Evolutionary conservation across 2,113 vertebrate genomes (phyloP).

Genomic region (Heliornis fulica): DNA sequence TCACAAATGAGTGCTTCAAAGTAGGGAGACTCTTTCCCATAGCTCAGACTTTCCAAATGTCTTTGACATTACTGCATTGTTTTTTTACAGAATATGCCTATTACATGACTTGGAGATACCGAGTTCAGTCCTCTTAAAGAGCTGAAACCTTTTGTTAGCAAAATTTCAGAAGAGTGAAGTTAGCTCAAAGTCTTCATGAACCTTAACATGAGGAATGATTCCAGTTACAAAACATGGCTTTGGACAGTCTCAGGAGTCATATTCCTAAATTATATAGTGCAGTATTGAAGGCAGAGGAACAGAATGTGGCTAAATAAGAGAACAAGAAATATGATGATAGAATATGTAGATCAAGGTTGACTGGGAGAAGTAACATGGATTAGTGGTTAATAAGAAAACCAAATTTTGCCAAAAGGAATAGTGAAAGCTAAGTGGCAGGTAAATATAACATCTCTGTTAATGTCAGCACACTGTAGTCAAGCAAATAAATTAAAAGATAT

Average conservation of each 20-base stretch:
- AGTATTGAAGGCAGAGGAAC: neutral
- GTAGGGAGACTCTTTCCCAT: neutral
- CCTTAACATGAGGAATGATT: neutral
- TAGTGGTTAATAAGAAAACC: neutral
- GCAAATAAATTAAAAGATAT: neutral
- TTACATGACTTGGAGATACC: neutral
- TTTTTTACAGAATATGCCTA: neutral
- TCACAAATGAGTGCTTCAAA: neutral
- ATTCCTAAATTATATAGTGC: neutral
- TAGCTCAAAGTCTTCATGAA: neutral
- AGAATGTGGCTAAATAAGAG: neutral
- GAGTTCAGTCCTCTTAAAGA: neutral
- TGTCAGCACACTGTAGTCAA: neutral
- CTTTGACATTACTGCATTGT: neutral
- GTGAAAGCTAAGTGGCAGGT: neutral
- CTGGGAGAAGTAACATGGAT: neutral
- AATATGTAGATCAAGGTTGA: neutral
- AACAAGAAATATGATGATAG: neutral
- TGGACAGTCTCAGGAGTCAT: rapidly evolving
- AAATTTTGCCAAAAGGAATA: neutral
- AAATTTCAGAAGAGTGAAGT: neutral
- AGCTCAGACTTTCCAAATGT: neutral
- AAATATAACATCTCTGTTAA: neutral
- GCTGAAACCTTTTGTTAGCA: neutral
- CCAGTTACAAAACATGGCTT: neutral